Evolutionary conservation across 2,888 invertebrate genomes (phyloP).

Genomic region (Chrysolina oricalcia): DNA sequence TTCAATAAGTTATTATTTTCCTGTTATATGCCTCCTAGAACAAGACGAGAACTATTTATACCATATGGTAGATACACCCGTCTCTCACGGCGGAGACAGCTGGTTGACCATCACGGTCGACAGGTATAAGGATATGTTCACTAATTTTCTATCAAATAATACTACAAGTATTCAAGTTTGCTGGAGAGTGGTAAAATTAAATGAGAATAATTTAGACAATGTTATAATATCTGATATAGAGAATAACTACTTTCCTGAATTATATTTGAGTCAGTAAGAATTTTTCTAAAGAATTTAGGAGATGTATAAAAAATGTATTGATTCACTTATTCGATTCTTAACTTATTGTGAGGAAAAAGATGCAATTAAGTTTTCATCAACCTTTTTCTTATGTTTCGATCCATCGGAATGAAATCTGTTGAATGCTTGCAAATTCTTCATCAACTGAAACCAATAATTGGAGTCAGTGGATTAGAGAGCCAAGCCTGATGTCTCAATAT

Average conservation of each 20-base stretch:
- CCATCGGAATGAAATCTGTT: neutral
- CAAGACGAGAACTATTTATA: neutral
- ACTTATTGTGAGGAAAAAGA: too few species aligned
- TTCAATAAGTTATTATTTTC: conserved; percentile 10
- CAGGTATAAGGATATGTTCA: neutral
- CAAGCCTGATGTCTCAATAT: neutral
- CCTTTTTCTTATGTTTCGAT: too few species aligned
- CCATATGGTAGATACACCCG: conserved; percentile 13
- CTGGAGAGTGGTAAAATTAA: too few species aligned
- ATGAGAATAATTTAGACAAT: too few species aligned
- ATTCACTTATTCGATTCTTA: too few species aligned
- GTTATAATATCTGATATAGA: too few species aligned
- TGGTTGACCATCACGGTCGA: neutral
- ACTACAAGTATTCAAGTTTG: too few species aligned
- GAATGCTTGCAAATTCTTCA: neutral
- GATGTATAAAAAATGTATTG: too few species aligned
- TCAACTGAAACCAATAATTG: neutral
- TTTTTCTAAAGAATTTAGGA: too few species aligned
- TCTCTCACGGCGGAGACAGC: neutral
- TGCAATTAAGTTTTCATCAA: too few species aligned
- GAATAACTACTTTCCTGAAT: too few species aligned
- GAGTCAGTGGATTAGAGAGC: neutral
- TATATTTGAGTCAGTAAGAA: too few species aligned
- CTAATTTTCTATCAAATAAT: neutral
- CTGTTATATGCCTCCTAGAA: neutral